A percentile compares a stretch with the other conserved stretches of the same genome.
These are phyloP conservation scores for Epistrophella euchroma DNA, from an alignment of 2,888 invertebrate genomes.

Conservation along the genomic window DNA sequence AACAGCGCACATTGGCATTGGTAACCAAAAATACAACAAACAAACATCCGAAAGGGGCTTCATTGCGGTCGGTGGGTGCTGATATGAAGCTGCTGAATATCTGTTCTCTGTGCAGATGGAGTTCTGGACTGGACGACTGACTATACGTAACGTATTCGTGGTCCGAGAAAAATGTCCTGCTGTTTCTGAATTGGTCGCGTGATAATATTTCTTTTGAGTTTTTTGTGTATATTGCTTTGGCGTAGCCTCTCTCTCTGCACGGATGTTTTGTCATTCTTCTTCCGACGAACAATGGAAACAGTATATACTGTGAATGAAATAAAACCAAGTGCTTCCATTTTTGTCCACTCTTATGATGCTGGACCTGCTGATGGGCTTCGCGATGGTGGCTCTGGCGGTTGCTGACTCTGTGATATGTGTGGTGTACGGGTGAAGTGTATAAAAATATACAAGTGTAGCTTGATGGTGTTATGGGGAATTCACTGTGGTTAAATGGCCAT, in stretches of 20 bases:
- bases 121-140: neutral
- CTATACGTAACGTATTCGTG: too few species aligned
- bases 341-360: conserved; percentile 4
- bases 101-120: neutral
- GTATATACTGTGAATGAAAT: conserved; percentile 58
- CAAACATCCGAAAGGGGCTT: conserved; percentile 6
- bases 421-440: conserved; percentile 7
- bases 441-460: conserved; percentile 9
- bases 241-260: conserved; percentile 74
- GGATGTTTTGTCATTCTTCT: conserved; percentile 76
- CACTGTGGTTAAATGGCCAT: conserved; percentile 50
- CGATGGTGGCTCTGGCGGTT: neutral
- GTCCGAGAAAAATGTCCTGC: conserved; percentile 62
- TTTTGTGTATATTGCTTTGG: conserved; percentile 51
- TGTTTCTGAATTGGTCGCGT: conserved; percentile 74
- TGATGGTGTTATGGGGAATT: conserved; percentile 5
- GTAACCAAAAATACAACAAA: conserved; percentile 16
- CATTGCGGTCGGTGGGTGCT: conserved; percentile 15
- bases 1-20: conserved; percentile 41
- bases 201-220: conserved; percentile 73
- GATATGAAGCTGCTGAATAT: conserved; percentile 6
- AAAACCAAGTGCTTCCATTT: conserved; percentile 67
- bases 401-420: conserved; percentile 4
- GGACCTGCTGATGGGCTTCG: conserved; percentile 16
- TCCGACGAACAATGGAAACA: conserved; percentile 68